Percentiles rank a stretch among this genome's conserved stretches.
These are phyloP conservation scores for Hypena proboscidalis DNA, from an alignment of 2,888 invertebrate species.

Conservation along the genomic window DNA sequence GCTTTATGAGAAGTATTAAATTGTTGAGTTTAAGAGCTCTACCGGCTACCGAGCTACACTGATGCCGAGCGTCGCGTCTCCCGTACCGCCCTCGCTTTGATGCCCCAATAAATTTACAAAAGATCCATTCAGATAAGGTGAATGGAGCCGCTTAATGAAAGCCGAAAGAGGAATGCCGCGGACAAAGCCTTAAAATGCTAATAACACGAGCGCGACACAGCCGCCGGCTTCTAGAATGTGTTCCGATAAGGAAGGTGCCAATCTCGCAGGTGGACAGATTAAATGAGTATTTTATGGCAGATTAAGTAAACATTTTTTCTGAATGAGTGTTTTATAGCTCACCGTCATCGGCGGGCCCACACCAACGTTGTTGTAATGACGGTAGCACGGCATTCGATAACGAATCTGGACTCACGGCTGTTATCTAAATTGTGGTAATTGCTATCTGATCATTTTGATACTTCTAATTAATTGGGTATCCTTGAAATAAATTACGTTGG, in stretches of 20 bases:
- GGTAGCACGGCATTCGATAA: conserved; percentile 6
- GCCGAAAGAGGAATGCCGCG: conserved; percentile 55
- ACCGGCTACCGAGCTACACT: conserved; percentile 83
- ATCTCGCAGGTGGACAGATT: conserved; percentile 60
- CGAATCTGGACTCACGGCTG: conserved; percentile 2
- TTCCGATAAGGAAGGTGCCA: conserved; percentile 61
- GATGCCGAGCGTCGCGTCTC: conserved; percentile 26
- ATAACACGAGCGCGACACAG: conserved; percentile 53
- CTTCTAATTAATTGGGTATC: conserved; percentile 7
- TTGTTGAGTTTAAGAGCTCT: conserved; percentile 73
- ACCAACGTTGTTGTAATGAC: conserved; percentile 1
- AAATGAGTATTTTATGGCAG: conserved; percentile 63
- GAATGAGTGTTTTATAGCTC: conserved; percentile 47
- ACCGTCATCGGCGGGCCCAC: conserved; percentile 3
- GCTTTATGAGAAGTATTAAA: conserved; percentile 81
- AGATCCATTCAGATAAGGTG: conserved; percentile 73
- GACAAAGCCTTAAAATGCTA: conserved; percentile 64
- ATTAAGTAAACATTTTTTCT: conserved; percentile 49
- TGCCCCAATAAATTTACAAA: conserved; percentile 76
- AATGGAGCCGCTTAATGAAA: conserved; percentile 59
- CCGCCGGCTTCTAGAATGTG: conserved; percentile 52
- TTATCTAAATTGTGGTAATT: conserved; percentile 10
- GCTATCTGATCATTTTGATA: conserved; percentile 16
- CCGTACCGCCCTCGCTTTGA: conserved; percentile 53
- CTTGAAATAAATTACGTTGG: too few relatives aligned